phyloP scores from a whole-genome alignment of 2,113 vertebrate species.

The Craseonycteris thonglongyai region DNA sequence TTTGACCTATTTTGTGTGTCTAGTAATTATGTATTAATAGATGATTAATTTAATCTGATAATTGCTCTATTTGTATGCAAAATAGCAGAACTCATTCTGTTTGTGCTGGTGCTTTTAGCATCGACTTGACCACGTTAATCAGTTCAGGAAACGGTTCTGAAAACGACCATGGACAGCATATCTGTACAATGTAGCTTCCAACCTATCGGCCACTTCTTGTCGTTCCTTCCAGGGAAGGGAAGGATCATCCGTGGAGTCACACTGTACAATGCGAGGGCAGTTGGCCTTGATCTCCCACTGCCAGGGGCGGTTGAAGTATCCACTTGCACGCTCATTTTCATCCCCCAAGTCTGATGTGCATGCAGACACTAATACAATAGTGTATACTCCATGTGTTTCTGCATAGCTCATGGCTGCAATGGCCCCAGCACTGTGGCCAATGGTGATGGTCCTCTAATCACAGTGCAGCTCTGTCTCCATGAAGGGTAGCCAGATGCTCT shows the following conservation, averaged over 20 bases:
- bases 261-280: slow-evolving; percentile 74
- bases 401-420: slow-evolving; percentile 83
- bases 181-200: slow-evolving; percentile 55
- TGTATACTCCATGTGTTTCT: slow-evolving; percentile 77
- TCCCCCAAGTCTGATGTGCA: slow-evolving; percentile 78
- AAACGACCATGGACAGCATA: slow-evolving; percentile 63
- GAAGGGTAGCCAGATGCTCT: slow-evolving; percentile 83
- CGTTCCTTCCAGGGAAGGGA: slow-evolving; percentile 80
- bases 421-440: slow-evolving; percentile 85
- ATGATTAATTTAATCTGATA: background rate
- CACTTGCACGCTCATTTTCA: slow-evolving; percentile 75
- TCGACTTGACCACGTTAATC: slow-evolving; percentile 60
- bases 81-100: background rate
- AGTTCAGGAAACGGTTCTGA: slow-evolving; percentile 79
- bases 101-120: slow-evolving; percentile 54
- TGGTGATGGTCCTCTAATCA: slow-evolving; percentile 78
- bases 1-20: background rate
- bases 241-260: slow-evolving; percentile 78
- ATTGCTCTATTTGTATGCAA: background rate
- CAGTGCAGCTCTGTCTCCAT: slow-evolving; percentile 80
- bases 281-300: slow-evolving; percentile 80
- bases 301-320: slow-evolving; percentile 80
- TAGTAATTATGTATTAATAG: background rate
- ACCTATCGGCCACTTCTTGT: slow-evolving; percentile 73
- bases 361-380: slow-evolving; percentile 74